Evolutionary conservation across 2,888 invertebrate genomes (phyloP).

Genomic region (Conchocele bisecta): DNA sequence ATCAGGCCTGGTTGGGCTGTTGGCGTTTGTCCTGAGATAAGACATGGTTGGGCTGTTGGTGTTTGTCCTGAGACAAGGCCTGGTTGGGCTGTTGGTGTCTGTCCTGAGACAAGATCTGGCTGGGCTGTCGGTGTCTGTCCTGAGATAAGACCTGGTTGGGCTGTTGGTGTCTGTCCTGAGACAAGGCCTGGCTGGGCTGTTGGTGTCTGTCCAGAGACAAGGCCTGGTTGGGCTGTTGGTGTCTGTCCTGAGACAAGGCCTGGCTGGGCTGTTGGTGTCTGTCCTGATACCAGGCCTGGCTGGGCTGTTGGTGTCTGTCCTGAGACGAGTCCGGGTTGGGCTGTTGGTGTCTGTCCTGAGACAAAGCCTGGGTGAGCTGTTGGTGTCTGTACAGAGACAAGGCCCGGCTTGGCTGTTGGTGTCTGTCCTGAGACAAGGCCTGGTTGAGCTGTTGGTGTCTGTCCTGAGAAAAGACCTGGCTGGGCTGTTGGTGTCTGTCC

Average conservation of each 20-base stretch:
- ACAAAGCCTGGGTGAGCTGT: too few relatives aligned
- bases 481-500: conserved; percentile 31
- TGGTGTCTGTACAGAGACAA: conserved; percentile 5
- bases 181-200: conserved; percentile 29
- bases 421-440: conserved; percentile 16
- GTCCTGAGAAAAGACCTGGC: conserved; percentile 16
- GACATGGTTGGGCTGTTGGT: conserved; percentile 3
- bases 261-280: conserved; percentile 13
- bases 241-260: background rate
- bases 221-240: conserved; percentile 28
- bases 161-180: conserved; percentile 21
- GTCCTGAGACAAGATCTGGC: background rate
- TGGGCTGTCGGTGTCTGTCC: conserved; percentile 15
- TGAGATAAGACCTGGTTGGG: background rate
- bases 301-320: conserved; percentile 35
- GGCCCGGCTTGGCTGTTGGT: conserved; percentile 32
- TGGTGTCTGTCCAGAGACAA: conserved; percentile 22
- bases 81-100: conserved; percentile 6
- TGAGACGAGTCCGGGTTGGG: too few relatives aligned
- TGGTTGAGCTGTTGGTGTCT: conserved; percentile 44
- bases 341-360: too few relatives aligned
- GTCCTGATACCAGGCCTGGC: conserved; percentile 25
- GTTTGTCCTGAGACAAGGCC: conserved; percentile 3
- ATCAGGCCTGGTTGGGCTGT: background rate
- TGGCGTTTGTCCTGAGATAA: conserved; percentile 5